Base-by-base conservation (phyloP, 2,113 vertebrate species). In the Zosterops hypoxanthus region DNA sequence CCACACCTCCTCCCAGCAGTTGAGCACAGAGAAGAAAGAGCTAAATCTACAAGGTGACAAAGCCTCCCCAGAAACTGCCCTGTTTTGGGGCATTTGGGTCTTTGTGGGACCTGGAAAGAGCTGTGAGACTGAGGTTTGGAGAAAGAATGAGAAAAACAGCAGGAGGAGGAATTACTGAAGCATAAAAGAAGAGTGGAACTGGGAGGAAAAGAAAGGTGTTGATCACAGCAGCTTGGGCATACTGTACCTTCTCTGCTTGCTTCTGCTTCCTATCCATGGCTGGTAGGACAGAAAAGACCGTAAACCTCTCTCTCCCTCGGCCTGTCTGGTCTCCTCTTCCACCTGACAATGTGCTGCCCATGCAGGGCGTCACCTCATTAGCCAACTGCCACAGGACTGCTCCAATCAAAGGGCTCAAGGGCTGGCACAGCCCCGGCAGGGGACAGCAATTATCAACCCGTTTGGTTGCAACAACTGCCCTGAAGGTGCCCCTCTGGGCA, bases 201-300 rank as follows among this genome's bases (percentile, higher is more conserved):
- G 46, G 26, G 65, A 94, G 77, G 64, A 92, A 86, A 57, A 8
- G 36, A 60, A 91, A 49, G 56, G 10, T 49, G 39, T 88, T 92
- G 91, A 86, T 73, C 5, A 4, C 18, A 83, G 90, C 63, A 76
- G 60, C 1, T 13, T 50, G 65, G 77, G 53, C 53, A 82, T 96
- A 97, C 96, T 86, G 20, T 98, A 98, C 98, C 98, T 98, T 88
- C 93, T 97, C 42, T 72, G 82, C 78, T 94, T 97, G 94, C 90
- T 92, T 71, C 91, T 95, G 95, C 96, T 94, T 95, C 63, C 97
- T 96, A 82, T 97, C 94, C 98, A 98, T 97, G 96, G 96, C 92
- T 91, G 94, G 92, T 66, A 82, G 94, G 91, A 86, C 97, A 94
- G 96, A 90, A 91, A 76, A 83, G 92, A 73, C 82, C n/a, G 89